Percentiles rank a stretch among this genome's conserved stretches.
phyloP scores from a whole-genome alignment of 2,888 invertebrate genomes.

The Bellardia pandia region DNA sequence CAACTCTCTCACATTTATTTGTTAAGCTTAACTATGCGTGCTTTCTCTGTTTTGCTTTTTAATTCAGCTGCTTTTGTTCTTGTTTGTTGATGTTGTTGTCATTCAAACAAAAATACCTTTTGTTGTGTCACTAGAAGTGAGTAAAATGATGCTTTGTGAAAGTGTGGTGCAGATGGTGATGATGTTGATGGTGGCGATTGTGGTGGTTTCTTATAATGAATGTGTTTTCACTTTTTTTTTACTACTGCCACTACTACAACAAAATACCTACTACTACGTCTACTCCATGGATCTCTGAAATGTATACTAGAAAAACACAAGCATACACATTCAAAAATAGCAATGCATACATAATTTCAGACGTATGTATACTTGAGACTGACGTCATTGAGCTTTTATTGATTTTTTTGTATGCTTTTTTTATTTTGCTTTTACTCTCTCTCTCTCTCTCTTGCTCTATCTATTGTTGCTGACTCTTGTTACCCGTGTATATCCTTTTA shows the following conservation, averaged over 20 bases:
- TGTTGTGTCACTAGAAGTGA: not conserved
- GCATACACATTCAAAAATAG: conserved; percentile 43
- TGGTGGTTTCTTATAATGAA: conserved; percentile 29
- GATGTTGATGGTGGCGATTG: not conserved
- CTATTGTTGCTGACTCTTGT: conserved; percentile 28
- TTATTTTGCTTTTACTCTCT: not conserved
- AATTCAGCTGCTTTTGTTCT: conserved; percentile 1
- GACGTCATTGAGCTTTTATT: conserved; percentile 83
- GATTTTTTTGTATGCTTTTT: conserved; percentile 76
- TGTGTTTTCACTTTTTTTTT: conserved; percentile 28
- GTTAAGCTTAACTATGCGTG: conserved; percentile 38
- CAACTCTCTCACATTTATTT: conserved; percentile 26
- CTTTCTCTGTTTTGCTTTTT: conserved; percentile 24
- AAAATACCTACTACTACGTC: conserved; percentile 14
- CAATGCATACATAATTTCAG: not conserved
- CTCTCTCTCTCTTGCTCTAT: not conserved
- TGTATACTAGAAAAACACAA: not conserved
- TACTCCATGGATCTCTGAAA: conserved; percentile 38
- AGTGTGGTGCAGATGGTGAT: not conserved
- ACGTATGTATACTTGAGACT: conserved; percentile 74
- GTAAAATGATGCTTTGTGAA: conserved; percentile 3
- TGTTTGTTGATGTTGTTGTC: not conserved
- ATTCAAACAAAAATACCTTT: not conserved
- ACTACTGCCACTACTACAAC: conserved; percentile 6
- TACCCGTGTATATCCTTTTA: conserved; percentile 26